Conservation (phyloP, 2,797 vertebrate genomes). For the Chanos chanos region DNA sequence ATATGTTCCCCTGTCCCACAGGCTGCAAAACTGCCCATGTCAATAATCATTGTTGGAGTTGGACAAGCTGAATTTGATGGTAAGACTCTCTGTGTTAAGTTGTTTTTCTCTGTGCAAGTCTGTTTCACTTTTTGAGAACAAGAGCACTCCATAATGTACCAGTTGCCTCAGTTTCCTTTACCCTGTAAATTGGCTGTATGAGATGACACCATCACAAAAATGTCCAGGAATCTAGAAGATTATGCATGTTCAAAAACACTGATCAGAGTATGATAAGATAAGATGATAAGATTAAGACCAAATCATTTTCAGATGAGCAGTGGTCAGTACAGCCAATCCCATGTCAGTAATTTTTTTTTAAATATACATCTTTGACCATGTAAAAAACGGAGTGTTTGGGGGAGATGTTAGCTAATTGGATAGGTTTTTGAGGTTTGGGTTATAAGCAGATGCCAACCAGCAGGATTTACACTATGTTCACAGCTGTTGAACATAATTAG, state of each 20-base stretch:
- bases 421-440: constrained; percentile 26
- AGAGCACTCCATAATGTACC: no score
- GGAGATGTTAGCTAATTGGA: constrained; percentile 37
- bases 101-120: not conserved
- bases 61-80: constrained; percentile 95
- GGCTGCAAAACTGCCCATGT: constrained; percentile 95
- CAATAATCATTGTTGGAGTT: constrained; percentile 94
- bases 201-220: no score
- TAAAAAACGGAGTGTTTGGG: constrained; percentile 24
- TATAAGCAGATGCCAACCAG: constrained; percentile 46
- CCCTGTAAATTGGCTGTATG: no score
- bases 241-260: no score
- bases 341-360: constrained; percentile 20
- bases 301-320: no score
- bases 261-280: no score
- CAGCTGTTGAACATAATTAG: constrained; percentile 44
- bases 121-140: not conserved
- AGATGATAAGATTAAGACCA: no score
- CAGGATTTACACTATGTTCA: constrained; percentile 11
- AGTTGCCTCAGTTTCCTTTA: no score
- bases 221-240: no score
- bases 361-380: not conserved
- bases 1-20: no score
- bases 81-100: constrained; percentile 71
- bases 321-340: no score